Conservation (phyloP, 2,888 invertebrate species). For the Caenorhabditis doughertyi region DNA sequence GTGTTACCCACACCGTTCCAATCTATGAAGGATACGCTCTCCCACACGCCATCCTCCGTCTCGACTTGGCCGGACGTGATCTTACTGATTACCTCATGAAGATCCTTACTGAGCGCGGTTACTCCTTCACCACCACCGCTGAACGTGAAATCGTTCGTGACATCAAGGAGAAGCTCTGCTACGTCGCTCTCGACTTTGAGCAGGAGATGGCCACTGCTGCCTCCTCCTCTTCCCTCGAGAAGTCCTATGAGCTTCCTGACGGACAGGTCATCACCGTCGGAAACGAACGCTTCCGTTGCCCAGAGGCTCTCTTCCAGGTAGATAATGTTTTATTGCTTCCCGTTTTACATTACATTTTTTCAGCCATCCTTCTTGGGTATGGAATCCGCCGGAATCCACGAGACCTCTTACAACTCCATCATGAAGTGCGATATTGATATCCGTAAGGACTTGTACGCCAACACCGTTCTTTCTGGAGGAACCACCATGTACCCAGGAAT, state of each 20-base stretch:
- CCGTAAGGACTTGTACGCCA: constrained; percentile 86
- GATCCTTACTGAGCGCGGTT: constrained; percentile 84
- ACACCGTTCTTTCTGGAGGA: constrained; percentile 34
- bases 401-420: constrained; percentile 90
- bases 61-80: constrained; percentile 85
- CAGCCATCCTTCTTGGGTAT: constrained; percentile 90
- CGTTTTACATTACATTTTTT: constrained; percentile 14
- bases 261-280: constrained; percentile 87
- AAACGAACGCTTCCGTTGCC: constrained; percentile 90
- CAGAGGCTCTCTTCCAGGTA: constrained; percentile 86
- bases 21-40: constrained; percentile 89
- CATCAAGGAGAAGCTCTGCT: constrained; percentile 95
- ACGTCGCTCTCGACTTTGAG: constrained; percentile 98
- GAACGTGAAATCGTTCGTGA: constrained; percentile 93
- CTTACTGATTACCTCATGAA: constrained; percentile 85
- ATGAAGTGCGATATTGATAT: constrained; percentile 95
- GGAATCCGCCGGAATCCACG: constrained; percentile 85
- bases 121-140: constrained; percentile 83
- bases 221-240: constrained; percentile 92
- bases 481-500: constrained; percentile 42
- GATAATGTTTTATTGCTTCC: neutral
- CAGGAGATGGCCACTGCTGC: constrained; percentile 94
- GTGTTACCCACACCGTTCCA: constrained; percentile 88
- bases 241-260: constrained; percentile 92
- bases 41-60: constrained; percentile 84